A percentile compares a stretch with the other conserved stretches of the same genome.
Evolutionary conservation across 2,888 invertebrate genomes (phyloP).

Genomic region (Heteromurus nitidus): DNA sequence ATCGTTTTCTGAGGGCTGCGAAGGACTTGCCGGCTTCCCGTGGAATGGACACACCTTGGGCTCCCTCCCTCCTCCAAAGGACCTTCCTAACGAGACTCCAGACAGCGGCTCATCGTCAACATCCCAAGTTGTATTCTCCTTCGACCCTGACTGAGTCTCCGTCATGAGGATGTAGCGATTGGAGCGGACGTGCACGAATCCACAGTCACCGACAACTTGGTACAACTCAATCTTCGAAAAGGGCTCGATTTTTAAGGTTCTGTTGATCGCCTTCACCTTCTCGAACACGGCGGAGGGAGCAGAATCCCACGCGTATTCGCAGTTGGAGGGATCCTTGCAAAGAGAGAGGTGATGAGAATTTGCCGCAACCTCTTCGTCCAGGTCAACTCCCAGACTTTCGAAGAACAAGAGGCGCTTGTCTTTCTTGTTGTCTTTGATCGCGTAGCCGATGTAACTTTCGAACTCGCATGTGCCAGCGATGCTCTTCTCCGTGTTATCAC

Average conservation of each 20-base stretch:
- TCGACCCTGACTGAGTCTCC: neutral
- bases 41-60: neutral
- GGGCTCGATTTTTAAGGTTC: neutral
- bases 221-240: neutral
- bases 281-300: neutral
- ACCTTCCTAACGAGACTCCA: neutral
- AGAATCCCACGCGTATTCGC: neutral
- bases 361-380: neutral
- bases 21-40: neutral
- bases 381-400: neutral
- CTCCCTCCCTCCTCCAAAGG: neutral
- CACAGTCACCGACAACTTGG: constrained; percentile 16
- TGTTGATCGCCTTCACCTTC: neutral
- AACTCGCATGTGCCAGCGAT: constrained; percentile 8
- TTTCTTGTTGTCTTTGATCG: neutral
- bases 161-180: constrained; percentile 13
- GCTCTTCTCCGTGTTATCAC: neutral
- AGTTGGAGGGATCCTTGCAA: neutral
- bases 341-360: neutral
- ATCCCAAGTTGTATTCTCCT: constrained; percentile 7
- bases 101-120: neutral
- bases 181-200: neutral
- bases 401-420: neutral
- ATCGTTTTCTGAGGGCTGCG: too few relatives aligned
- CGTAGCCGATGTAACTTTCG: neutral